Evolutionary conservation across 2,113 vertebrate genomes (phyloP), one percentile per base, ranked within the genome.

Genomic region (Tachysurus fulvidraco): DNA sequence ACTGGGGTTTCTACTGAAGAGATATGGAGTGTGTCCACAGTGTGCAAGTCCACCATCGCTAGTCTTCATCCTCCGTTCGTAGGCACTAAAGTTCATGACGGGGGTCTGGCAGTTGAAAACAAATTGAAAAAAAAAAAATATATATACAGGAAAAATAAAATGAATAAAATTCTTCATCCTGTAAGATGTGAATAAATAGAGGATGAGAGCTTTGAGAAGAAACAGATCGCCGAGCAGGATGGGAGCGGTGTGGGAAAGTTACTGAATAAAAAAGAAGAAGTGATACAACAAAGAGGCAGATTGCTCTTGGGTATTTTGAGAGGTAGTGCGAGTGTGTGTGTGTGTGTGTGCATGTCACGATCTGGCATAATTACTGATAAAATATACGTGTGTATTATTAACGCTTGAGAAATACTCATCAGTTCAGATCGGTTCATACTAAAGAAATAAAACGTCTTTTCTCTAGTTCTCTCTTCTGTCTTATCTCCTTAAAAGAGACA

Each of bases 1-100:
- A 90, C 41, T 77, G 44, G 67, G 80, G 23, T 84, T 85, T 50
- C 7, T 50, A 52, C 62, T 41, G n/a, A 83, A 65, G 46, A n/a
- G 60, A 16, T 57, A 16, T 55, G 1, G 36, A 36, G 65, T 64
- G 36, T 76, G 41, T 84, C 86, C 85, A 84, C 86, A 88, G 88
- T 86, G 88, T 86, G 85, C 81, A 88, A 46, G 76, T 90, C 81
- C 79, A 76, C 83, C 69, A 83, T 55, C 74, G 30, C 54, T 81
- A 88, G 88, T 90, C 91, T 90, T 90, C 86, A 21, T 83, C 87
- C 87, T 90, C 89, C 73, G 3, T 3, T 86, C 77, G 30, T 88
- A 91, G 91, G 91, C 91, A 91, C 91, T 88, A 84, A 57, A 77
- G 84, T 88, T 90, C 62, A 76, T 76, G 50, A 62, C 59, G 23